Base-by-base conservation (phyloP, 1,140 invertebrate species). In the Holcopasites calliopsidis region DNA sequence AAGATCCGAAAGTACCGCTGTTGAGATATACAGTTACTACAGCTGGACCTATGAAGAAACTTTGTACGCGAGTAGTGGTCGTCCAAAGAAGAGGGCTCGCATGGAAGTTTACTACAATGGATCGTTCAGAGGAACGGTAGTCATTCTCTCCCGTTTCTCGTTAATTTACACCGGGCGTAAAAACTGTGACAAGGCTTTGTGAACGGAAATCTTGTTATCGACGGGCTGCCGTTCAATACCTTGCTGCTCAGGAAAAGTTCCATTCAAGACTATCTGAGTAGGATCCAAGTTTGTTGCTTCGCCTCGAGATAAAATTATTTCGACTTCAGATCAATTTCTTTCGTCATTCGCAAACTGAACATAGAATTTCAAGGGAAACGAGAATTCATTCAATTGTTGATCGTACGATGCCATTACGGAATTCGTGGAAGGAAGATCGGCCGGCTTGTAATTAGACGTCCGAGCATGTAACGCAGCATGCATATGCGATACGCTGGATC, bases 101-200 rank as follows among this genome's bases (percentile, higher is more conserved):
- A 2, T 18, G n/a, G 23, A 11, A 3, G 16, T 7, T 31, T 2
- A 23, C 10, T n/a, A 28, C 13, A 44, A 47, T 31, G 23, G 28
- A 23, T 4, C 7, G 21, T 10, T 16, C n/a, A 26, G 54, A 28
- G 28, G n/a, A 70, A 71, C 55, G 55, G 23, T 40, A 38, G 33
- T 61, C 18, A 38, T 58, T 69, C 35, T 50, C 33, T 61, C 55
- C 28, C 44, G 69, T 71, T 61, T 38, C 55, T 71, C 18, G 33
- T 40, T 71, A 71, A 61, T 71, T 71, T 21, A 61, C 69, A 38
- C 42, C 23, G 16, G 6, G 16, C 16, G 31, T 38, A 60, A 70
- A 38, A 71, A 71, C 18, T 70, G 54, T 58, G 66, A 61, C 69
- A 50, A 71, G 69, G 33, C 31, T 57, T 38, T 13, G 33, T 28